A percentile compares a stretch with the other conserved stretches of the same genome.
phyloP scores from a whole-genome alignment of 2,888 invertebrate species.

The Leptothorax acervorum region DNA sequence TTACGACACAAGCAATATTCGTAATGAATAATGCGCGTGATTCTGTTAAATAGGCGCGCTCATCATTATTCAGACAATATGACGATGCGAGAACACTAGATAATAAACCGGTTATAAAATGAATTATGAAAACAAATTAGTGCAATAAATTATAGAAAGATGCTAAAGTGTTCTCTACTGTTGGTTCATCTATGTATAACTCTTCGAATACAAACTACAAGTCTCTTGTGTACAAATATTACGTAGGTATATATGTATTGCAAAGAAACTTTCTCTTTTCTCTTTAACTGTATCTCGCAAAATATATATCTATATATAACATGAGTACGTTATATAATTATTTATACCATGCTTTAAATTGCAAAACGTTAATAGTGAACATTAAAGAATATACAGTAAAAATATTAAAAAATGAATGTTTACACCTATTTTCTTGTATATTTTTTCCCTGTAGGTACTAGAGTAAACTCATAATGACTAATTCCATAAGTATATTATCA shows the following conservation, averaged over 20 bases:
- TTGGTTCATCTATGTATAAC: neutral
- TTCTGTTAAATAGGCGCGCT: neutral
- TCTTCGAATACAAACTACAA: neutral
- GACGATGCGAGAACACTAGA: neutral
- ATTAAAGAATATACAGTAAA: neutral
- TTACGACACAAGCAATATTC: conserved; percentile 30
- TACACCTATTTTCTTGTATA: neutral
- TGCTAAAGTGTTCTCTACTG: neutral
- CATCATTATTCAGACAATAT: conserved; percentile 22
- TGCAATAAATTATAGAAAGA: conserved; percentile 9
- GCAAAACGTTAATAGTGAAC: neutral
- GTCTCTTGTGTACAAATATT: neutral
- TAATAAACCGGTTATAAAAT: conserved; percentile 5
- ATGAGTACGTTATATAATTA: neutral
- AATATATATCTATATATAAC: neutral
- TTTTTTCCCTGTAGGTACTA: neutral
- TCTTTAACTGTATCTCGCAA: neutral
- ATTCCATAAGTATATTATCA: neutral
- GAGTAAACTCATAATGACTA: neutral
- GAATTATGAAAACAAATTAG: conserved; percentile 4
- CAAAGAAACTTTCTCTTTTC: neutral
- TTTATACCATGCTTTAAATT: neutral
- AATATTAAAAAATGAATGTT: neutral
- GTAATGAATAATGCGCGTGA: conserved; percentile 39
- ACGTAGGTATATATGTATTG: too few relatives aligned